A percentile compares a stretch with the other conserved stretches of the same genome.
These are phyloP conservation scores for Muscicapa comitata DNA, from an alignment of 2,797 vertebrate genomes.

Conservation along the genomic window DNA sequence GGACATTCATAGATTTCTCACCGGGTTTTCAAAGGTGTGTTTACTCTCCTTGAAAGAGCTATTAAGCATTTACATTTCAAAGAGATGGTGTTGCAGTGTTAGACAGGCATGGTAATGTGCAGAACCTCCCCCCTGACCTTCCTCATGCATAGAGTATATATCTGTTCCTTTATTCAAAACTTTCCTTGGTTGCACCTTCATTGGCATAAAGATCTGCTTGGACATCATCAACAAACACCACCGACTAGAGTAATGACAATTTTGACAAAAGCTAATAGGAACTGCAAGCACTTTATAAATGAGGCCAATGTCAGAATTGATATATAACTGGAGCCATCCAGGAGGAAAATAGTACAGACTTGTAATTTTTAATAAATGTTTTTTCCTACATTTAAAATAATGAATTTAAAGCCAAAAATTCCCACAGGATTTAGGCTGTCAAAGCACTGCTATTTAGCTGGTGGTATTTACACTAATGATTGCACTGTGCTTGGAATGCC, in stretches of 20 bases:
- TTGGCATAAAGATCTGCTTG: background rate
- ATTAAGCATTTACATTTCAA: background rate
- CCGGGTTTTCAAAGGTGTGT: background rate
- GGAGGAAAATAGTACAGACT: background rate
- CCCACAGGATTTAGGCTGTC: background rate
- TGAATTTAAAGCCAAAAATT: background rate
- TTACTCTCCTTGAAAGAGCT: background rate
- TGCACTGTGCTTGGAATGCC: background rate
- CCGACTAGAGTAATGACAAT: background rate
- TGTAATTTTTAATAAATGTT: background rate
- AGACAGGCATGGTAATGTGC: background rate
- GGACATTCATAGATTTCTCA: background rate
- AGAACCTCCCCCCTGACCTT: background rate
- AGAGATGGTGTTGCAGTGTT: background rate
- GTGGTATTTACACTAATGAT: background rate
- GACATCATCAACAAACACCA: background rate
- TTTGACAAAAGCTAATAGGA: background rate
- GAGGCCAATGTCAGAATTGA: background rate
- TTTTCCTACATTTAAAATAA: background rate
- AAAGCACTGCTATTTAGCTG: background rate
- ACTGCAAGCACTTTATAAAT: background rate
- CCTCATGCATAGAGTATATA: background rate
- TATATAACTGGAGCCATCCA: background rate
- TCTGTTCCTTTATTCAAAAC: background rate
- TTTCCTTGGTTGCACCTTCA: background rate